Conservation (phyloP, 1,140 invertebrate genomes). For the Hycleus phaleratus region DNA sequence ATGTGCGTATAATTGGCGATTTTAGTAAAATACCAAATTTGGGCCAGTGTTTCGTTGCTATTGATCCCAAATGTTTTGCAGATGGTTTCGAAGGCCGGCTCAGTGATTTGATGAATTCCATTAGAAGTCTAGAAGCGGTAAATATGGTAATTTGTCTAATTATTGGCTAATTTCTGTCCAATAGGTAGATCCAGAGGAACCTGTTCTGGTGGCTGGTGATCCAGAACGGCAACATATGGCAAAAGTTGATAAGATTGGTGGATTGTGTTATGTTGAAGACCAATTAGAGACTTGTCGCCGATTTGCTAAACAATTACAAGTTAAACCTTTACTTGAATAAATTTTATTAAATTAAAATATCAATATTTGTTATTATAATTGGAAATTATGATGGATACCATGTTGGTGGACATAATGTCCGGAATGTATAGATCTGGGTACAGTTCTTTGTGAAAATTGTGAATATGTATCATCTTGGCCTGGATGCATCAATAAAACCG, state of each 20-base stretch:
- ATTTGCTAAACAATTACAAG: background rate
- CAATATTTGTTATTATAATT: constrained; percentile 20
- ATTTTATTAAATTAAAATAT: constrained; percentile 1
- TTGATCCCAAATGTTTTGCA: constrained; percentile 76
- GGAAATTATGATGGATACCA: constrained; percentile 35
- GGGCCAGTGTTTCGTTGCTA: constrained; percentile 85
- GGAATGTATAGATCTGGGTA: constrained; percentile 36
- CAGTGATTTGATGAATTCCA: constrained; percentile 23
- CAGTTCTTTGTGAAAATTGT: constrained; percentile 64
- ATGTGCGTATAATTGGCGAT: too few relatives aligned
- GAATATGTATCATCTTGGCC: constrained; percentile 60
- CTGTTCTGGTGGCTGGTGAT: constrained; percentile 11
- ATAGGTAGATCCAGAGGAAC: background rate
- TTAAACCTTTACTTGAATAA: background rate
- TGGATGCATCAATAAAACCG: constrained; percentile 71
- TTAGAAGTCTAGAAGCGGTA: constrained; percentile 20
- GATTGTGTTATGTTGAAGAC: background rate
- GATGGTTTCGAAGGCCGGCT: constrained; percentile 71
- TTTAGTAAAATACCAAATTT: constrained; percentile 38
- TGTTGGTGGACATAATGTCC: constrained; percentile 39
- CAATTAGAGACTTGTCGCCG: background rate
- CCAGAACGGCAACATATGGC: constrained; percentile 1
- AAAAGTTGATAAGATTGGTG: constrained; percentile 1
- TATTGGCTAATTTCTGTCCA: background rate
- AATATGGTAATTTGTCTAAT: background rate